Evolutionary conservation across 2,113 vertebrate species (phyloP).

Genomic region (Halcyon malimbica): DNA sequence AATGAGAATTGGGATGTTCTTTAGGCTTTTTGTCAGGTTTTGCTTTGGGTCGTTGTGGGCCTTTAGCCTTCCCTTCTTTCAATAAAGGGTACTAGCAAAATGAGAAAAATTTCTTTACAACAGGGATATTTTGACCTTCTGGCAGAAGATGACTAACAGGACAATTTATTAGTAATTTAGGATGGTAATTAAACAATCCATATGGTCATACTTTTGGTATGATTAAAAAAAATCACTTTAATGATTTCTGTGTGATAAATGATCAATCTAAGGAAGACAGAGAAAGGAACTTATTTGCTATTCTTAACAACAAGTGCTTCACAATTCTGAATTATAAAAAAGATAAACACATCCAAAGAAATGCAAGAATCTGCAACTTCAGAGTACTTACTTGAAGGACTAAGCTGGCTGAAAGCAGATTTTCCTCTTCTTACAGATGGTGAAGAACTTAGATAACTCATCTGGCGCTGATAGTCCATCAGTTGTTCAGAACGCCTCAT

Average conservation of each 20-base stretch:
- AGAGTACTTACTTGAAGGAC: constrained; percentile 68
- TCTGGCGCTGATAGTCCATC: constrained; percentile 87
- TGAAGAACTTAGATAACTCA: constrained; percentile 72
- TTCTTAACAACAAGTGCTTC: neutral
- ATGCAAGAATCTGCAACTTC: neutral
- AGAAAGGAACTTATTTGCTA: neutral
- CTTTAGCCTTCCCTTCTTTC: neutral
- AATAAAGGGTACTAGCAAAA: neutral
- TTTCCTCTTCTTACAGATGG: constrained; percentile 65
- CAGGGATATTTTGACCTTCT: neutral
- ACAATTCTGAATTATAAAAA: neutral
- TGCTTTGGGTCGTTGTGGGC: neutral
- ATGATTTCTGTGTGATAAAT: neutral
- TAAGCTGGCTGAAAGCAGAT: constrained; percentile 72
- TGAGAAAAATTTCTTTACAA: neutral
- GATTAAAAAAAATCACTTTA: neutral
- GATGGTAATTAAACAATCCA: neutral
- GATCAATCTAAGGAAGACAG: neutral
- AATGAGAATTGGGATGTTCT: neutral
- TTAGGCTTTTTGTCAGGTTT: neutral
- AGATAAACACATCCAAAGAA: neutral
- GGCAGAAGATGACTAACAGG: neutral
- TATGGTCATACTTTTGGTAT: neutral
- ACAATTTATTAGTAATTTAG: neutral
- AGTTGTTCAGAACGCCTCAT: constrained; percentile 88